Evolutionary conservation across 1,140 invertebrate genomes (phyloP).

Genomic region (Delia radicum): DNA sequence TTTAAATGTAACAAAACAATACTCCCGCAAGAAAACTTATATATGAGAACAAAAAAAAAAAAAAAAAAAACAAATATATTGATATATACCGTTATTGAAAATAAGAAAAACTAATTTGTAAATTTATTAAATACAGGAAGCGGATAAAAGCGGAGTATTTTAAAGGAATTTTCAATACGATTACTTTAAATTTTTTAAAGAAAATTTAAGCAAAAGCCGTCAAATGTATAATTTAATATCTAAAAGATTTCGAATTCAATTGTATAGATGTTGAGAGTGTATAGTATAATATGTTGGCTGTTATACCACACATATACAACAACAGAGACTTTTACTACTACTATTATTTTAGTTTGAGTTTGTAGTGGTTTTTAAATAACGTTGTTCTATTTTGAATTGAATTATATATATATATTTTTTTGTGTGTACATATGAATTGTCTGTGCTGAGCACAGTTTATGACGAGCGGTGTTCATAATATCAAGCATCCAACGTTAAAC

Average conservation of each 20-base stretch:
- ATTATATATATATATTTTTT: neutral
- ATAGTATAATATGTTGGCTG: no score
- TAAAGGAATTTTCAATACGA: no score
- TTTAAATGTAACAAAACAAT: neutral
- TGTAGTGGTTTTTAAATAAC: neutral
- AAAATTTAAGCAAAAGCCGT: no score
- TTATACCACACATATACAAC: neutral
- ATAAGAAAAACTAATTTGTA: no score
- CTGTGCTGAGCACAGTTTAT: conserved; percentile 7
- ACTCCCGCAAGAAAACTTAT: neutral
- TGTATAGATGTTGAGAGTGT: neutral
- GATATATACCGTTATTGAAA: neutral
- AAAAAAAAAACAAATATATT: neutral
- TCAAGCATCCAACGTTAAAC: conserved; percentile 6
- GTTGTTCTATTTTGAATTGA: neutral
- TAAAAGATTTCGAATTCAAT: neutral
- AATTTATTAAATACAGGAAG: no score
- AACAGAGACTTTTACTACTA: neutral
- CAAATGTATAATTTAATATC: no score
- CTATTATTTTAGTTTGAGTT: neutral
- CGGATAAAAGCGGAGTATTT: no score
- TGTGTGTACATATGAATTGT: neutral
- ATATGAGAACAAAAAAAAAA: no score
- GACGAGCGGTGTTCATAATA: conserved; percentile 21
- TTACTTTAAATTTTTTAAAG: no score